These are phyloP conservation scores for Wasmannia auropunctata DNA, from an alignment of 1,140 invertebrate genomes.

Conservation along the genomic window DNA sequence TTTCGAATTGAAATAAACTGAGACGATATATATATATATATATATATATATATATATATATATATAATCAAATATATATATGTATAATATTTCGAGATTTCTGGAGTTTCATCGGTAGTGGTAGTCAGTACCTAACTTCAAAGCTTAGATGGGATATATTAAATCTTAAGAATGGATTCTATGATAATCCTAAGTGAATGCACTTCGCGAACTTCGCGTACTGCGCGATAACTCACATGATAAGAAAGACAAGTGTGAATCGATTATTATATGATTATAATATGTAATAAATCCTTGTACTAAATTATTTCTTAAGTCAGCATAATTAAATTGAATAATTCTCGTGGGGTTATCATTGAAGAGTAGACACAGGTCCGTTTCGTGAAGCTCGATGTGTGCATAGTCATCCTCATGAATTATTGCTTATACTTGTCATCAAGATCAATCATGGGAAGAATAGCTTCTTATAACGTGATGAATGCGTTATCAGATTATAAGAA, in stretches of 20 bases:
- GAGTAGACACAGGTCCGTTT: neutral
- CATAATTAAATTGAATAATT: neutral
- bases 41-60: neutral
- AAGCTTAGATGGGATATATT: constrained; percentile 52
- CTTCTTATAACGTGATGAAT: neutral
- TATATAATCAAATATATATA: no score
- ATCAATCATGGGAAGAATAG: neutral
- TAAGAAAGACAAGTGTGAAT: constrained; percentile 20
- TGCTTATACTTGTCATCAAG: neutral
- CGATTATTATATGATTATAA: constrained; percentile 28
- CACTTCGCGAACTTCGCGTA: constrained; percentile 22
- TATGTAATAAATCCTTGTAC: neutral
- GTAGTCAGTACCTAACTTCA: constrained; percentile 57
- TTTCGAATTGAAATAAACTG: neutral
- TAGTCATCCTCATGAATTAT: neutral
- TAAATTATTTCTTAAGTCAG: neutral
- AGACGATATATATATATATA: neutral
- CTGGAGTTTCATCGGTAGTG: constrained; percentile 13
- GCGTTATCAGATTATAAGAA: neutral
- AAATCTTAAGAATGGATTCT: constrained; percentile 58
- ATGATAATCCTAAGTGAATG: constrained; percentile 66
- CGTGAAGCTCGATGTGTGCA: neutral
- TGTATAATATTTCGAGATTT: constrained; percentile 39
- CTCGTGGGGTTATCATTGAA: neutral
- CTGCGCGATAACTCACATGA: constrained; percentile 14